These are phyloP conservation scores for Sminthopsis crassicaudata DNA, from an alignment of 2,113 vertebrate genomes.

Conservation along the genomic window DNA sequence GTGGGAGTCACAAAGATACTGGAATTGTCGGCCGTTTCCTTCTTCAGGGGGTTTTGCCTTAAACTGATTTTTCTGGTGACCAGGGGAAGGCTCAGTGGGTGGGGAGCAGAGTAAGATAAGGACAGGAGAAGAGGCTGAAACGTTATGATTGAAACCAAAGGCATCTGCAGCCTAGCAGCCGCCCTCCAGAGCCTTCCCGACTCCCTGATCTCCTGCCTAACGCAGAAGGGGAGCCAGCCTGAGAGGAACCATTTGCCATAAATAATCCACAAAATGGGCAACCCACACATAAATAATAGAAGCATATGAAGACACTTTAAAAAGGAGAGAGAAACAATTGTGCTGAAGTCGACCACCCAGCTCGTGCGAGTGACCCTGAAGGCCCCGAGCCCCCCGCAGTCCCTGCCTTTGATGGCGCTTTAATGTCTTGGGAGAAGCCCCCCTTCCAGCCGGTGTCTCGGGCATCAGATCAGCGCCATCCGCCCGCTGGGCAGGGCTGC, in stretches of 20 bases:
- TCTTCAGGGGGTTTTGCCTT: background rate
- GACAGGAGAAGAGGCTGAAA: background rate
- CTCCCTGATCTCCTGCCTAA: background rate
- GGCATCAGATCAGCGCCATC: conserved; percentile 30
- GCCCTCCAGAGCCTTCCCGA: background rate
- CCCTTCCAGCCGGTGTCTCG: conserved; percentile 18
- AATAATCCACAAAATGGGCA: conserved; percentile 29
- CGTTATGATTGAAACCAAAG: background rate
- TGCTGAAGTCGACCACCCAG: conserved; percentile 37
- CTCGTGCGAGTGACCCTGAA: background rate
- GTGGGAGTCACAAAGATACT: background rate
- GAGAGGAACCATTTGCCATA: conserved; percentile 31
- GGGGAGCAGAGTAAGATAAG: background rate
- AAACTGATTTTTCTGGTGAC: background rate
- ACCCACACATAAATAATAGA: conserved; percentile 43
- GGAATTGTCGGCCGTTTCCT: background rate
- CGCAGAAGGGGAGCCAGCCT: conserved; percentile 4
- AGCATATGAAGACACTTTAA: background rate
- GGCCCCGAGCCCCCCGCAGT: background rate
- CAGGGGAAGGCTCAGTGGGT: background rate
- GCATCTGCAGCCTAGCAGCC: background rate
- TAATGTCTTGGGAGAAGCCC: background rate
- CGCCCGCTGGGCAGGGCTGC: conserved; percentile 27
- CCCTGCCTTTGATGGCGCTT: background rate
- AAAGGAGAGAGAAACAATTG: conserved; percentile 44